A percentile compares a stretch with the other conserved stretches of the same genome.
Evolutionary conservation across 2,888 invertebrate genomes (phyloP).

Genomic region (Aelia acuminata): DNA sequence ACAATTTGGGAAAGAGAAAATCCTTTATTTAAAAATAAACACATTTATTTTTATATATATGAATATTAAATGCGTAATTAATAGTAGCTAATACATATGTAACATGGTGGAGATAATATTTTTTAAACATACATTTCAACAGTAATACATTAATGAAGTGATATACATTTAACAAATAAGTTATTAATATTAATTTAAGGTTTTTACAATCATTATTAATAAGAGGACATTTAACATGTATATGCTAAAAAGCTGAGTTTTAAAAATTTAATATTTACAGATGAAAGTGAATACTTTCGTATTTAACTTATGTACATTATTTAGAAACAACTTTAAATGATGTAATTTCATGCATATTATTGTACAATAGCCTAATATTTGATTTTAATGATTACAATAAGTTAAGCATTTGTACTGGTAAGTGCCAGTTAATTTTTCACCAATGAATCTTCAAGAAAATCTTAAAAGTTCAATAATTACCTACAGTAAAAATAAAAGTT

Average conservation of each 20-base stretch:
- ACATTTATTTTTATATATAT: constrained; percentile 28
- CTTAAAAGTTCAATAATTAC: neutral
- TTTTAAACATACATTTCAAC: constrained; percentile 31
- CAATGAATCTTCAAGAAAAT: neutral
- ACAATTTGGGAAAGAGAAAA: neutral
- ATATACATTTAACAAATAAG: neutral
- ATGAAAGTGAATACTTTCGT: neutral
- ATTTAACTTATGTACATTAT: neutral
- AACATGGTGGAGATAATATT: constrained; percentile 6
- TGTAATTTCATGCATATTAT: neutral
- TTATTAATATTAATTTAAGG: neutral
- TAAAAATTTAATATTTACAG: neutral
- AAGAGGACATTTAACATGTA: neutral
- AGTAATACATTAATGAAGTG: neutral
- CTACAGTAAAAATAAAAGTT: neutral
- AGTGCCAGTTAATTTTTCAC: neutral
- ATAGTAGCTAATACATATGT: neutral
- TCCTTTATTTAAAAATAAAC: constrained; percentile 33
- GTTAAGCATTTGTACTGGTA: constrained; percentile 25
- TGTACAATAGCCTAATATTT: neutral
- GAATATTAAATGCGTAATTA: constrained; percentile 26
- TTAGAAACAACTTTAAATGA: neutral
- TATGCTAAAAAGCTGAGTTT: neutral
- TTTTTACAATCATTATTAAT: neutral
- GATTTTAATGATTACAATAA: neutral